These are phyloP conservation scores for Sandelia bainsii DNA, from an alignment of 2,797 vertebrate genomes.

Conservation along the genomic window DNA sequence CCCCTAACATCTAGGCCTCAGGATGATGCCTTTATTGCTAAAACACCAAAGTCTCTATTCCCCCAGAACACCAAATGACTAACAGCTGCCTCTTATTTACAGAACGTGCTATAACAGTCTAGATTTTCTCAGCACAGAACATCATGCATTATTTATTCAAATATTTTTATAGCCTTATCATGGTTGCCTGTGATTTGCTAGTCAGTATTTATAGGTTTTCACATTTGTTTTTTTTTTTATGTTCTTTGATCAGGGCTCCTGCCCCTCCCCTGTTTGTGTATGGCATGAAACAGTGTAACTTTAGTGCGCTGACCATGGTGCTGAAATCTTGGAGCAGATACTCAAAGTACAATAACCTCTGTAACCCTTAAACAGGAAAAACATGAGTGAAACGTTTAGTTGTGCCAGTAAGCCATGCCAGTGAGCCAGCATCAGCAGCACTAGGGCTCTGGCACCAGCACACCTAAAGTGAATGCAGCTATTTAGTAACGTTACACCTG, in stretches of 20 bases:
- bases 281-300: neutral
- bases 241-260: constrained; percentile 34
- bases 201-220: constrained; percentile 56
- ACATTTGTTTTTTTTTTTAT: constrained; percentile 44
- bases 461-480: constrained; percentile 12
- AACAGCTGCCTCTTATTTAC: constrained; percentile 62
- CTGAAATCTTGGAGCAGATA: constrained; percentile 46
- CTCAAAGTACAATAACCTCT: constrained; percentile 38
- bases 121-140: constrained; percentile 50
- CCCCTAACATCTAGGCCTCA: constrained; percentile 32
- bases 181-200: constrained; percentile 44
- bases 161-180: constrained; percentile 42
- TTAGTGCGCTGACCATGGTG: constrained; percentile 40
- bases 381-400: constrained; percentile 28
- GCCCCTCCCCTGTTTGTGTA: constrained; percentile 4
- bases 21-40: constrained; percentile 44
- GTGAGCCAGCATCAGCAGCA: constrained; percentile 28
- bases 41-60: constrained; percentile 50
- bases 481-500: constrained; percentile 40
- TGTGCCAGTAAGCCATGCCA: constrained; percentile 27
- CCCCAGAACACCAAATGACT: constrained; percentile 49
- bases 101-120: constrained; percentile 41
- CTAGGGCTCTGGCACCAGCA: constrained; percentile 32
- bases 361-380: constrained; percentile 8
- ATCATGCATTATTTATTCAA: constrained; percentile 59